phyloP scores from a whole-genome alignment of 2,888 invertebrate genomes.

The Apodemia duryi region DNA sequence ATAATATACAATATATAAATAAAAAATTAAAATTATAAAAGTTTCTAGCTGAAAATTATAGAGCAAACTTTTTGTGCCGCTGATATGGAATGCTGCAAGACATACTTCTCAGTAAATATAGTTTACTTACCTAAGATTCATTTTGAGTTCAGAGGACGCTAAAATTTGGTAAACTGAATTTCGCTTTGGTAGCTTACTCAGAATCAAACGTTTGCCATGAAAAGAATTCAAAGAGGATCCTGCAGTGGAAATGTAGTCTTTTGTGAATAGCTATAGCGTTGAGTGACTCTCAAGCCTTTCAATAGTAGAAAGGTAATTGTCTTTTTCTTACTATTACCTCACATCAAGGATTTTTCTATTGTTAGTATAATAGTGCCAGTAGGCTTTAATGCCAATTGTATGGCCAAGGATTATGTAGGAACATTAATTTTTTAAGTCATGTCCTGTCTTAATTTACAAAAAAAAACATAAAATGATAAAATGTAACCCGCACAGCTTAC shows the following conservation, averaged over 20 bases:
- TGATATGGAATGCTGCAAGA: too few relatives aligned
- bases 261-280: constrained; percentile 6
- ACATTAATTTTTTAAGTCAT: too few relatives aligned
- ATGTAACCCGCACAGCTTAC: too few relatives aligned
- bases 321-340: not conserved
- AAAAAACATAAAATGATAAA: too few relatives aligned
- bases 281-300: not conserved
- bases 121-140: not conserved
- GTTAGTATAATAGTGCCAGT: not conserved
- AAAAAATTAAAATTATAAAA: too few relatives aligned
- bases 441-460: too few relatives aligned
- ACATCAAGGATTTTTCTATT: not conserved
- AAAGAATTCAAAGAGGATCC: constrained; percentile 6
- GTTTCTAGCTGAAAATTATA: too few relatives aligned
- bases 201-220: not conserved
- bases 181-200: not conserved
- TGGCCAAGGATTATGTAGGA: not conserved
- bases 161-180: not conserved
- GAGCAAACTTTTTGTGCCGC: too few relatives aligned
- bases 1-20: too few relatives aligned
- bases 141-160: not conserved
- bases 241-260: constrained; percentile 3
- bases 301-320: not conserved
- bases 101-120: too few relatives aligned
- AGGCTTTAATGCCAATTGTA: not conserved